phyloP scores from a whole-genome alignment of 2,888 invertebrate genomes.

The Hemistola chrysoprasaria region DNA sequence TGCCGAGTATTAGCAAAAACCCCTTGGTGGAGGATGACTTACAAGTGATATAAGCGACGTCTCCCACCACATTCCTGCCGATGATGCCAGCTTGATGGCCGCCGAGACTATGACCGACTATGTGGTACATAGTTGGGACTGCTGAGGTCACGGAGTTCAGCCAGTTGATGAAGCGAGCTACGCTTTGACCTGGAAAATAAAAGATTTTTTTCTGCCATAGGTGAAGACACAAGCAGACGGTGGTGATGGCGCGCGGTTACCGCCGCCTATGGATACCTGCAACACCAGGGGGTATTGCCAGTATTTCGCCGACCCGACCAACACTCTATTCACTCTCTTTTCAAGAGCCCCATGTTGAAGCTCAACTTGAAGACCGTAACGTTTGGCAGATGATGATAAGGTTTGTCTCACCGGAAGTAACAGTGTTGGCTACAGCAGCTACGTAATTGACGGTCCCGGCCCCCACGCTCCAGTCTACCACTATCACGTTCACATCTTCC shows the following conservation, averaged over 20 bases:
- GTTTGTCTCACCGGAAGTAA: conserved; percentile 41
- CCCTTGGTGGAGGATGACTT: conserved; percentile 29
- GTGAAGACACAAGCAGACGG: no score
- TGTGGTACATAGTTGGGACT: conserved; percentile 36
- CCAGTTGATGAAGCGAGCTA: conserved; percentile 48
- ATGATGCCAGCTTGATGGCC: conserved; percentile 46
- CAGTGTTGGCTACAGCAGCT: conserved; percentile 41
- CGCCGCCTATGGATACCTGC: no score
- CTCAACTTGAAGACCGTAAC: no score
- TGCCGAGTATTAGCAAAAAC: no score
- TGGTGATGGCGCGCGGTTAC: no score
- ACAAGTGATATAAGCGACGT: conserved; percentile 45
- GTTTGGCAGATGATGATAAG: no score
- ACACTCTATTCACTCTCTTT: no score
- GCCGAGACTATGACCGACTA: conserved; percentile 50
- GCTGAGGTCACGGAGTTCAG: conserved; percentile 41
- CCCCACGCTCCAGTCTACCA: conserved; percentile 40
- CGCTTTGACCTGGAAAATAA: conserved; percentile 36
- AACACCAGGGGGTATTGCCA: no score
- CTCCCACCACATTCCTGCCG: conserved; percentile 39
- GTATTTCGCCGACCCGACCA: no score
- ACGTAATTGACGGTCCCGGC: conserved; percentile 36
- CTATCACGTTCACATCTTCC: conserved; percentile 41
- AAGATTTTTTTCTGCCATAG: background rate
- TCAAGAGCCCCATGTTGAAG: no score